Percentiles rank a stretch among this genome's conserved stretches.
phyloP scores from a whole-genome alignment of 1,140 invertebrate species.

The Listronotus oregonensis region DNA sequence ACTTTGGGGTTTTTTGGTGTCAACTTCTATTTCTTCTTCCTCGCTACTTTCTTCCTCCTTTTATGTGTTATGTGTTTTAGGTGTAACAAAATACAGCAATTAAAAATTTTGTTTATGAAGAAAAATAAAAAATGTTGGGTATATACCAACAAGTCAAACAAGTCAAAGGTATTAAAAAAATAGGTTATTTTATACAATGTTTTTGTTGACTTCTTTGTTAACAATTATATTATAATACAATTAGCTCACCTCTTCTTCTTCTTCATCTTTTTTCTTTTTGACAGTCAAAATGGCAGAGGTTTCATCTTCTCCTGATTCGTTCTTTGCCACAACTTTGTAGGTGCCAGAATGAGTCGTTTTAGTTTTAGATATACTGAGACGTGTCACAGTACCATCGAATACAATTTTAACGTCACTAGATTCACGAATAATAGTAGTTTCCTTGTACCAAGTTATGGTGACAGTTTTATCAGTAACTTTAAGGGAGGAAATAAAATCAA shows the following conservation, averaged over 20 bases:
- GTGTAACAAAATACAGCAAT: constrained; percentile 16
- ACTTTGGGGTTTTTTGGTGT: constrained; percentile 5
- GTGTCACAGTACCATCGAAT: constrained; percentile 82
- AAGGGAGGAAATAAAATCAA: constrained; percentile 76
- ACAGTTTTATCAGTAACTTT: constrained; percentile 75
- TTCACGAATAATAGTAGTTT: constrained; percentile 73
- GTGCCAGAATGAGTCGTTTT: constrained; percentile 72
- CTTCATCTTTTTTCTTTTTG: constrained; percentile 58
- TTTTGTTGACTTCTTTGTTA: background rate
- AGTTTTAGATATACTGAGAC: constrained; percentile 72
- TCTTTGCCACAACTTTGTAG: constrained; percentile 80
- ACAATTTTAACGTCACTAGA: constrained; percentile 69
- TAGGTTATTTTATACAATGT: background rate
- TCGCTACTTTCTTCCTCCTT: constrained; percentile 40
- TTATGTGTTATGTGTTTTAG: constrained; percentile 26
- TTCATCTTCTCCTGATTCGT: constrained; percentile 83
- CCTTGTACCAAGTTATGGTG: constrained; percentile 86
- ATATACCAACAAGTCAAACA: too few relatives aligned
- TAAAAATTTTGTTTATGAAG: constrained; percentile 3
- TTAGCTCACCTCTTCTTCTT: constrained; percentile 40
- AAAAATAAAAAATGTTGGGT: constrained; percentile 15
- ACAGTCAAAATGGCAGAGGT: constrained; percentile 77
- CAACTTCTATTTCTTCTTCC: constrained; percentile 35
- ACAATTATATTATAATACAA: background rate
- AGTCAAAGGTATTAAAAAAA: too few relatives aligned